Evolutionary conservation across 2,113 vertebrate genomes (phyloP), one percentile per base, ranked within the genome.

Genomic region (Leiothrix lutea): DNA sequence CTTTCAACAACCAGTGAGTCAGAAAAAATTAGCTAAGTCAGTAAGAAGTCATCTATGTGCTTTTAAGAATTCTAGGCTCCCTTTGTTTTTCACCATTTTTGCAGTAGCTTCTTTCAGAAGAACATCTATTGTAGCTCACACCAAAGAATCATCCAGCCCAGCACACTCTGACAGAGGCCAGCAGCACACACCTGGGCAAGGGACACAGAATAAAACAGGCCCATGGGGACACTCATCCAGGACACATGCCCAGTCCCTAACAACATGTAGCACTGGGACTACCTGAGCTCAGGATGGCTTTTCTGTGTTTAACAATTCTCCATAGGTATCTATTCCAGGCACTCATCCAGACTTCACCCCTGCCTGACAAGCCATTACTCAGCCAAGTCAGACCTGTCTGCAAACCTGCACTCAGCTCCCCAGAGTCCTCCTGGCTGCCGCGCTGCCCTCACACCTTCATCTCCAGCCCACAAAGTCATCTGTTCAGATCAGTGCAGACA

Each of bases 391-490:
- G 31, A 91, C 25, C 38, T 8, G 26, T 5, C 18, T 19, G 38
- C 86, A 73, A 62, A 54, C 42, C 57, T 9, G 19, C 3, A 1
- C 65, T 71, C 6, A 1, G 65, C 53, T 94, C 53, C 69, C 40
- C 0, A 0, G 47, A 60, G 77, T 40, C 35, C 53, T 44, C 51
- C 3, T 0, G 1, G 56, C 75, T 40, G 80, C 48, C 66, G 60
- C 1, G 0, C 54, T 45, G 44, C 77, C 74, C 77, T 17, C 88
- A 72, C 89, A 84, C 57, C 73, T 94, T 82, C 45, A 33, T 4
- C 65, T 56, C 54, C 5, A 57, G 53, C 11, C 4, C 73, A 38
- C 22, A 11, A 80, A 84, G 54, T 84, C 80, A 57, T 8, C 35
- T 4, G 23, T 5, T 65, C 26, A 31, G 10, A 86, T 48, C 61